These are phyloP conservation scores for Pseudochromis fuscus DNA, from an alignment of 2,797 vertebrate species.

Conservation along the genomic window DNA sequence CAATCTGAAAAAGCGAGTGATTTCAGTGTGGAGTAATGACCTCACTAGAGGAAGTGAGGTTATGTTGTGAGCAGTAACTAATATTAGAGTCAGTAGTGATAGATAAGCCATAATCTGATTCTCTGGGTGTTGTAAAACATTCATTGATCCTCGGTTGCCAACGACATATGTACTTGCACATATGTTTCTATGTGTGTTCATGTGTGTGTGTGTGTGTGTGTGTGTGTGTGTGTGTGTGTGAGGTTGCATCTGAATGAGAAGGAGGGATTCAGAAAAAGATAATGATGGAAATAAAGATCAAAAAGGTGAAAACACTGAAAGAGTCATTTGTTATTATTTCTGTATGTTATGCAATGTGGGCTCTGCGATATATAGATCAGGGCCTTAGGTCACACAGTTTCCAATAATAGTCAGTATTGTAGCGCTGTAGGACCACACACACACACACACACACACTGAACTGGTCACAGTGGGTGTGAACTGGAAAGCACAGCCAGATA, in stretches of 20 bases:
- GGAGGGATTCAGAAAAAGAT: background rate
- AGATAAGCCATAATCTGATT: conserved; percentile 33
- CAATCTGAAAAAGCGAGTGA: conserved; percentile 10
- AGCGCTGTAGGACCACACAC: conserved; percentile 22
- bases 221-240: background rate
- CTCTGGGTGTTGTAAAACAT: conserved; percentile 34
- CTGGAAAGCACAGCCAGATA: background rate
- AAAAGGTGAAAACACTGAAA: background rate
- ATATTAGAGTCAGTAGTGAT: conserved; percentile 42
- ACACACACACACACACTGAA: conserved; percentile 16
- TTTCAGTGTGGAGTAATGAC: conserved; percentile 7
- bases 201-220: background rate
- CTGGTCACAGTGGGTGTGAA: conserved; percentile 26
- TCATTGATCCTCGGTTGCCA: conserved; percentile 49
- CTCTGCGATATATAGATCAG: conserved; percentile 70
- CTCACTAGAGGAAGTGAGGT: conserved; percentile 11
- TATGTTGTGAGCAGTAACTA: conserved; percentile 23
- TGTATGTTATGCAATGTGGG: conserved; percentile 69
- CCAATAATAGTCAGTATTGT: conserved; percentile 60
- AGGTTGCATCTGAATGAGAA: background rate
- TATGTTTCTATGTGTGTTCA: background rate
- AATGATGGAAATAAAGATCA: background rate
- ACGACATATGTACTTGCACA: background rate
- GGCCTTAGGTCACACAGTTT: conserved; percentile 67
- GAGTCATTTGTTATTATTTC: conserved; percentile 51